Base-by-base conservation (phyloP, 1,140 invertebrate genomes). In the Grapholita molesta region DNA sequence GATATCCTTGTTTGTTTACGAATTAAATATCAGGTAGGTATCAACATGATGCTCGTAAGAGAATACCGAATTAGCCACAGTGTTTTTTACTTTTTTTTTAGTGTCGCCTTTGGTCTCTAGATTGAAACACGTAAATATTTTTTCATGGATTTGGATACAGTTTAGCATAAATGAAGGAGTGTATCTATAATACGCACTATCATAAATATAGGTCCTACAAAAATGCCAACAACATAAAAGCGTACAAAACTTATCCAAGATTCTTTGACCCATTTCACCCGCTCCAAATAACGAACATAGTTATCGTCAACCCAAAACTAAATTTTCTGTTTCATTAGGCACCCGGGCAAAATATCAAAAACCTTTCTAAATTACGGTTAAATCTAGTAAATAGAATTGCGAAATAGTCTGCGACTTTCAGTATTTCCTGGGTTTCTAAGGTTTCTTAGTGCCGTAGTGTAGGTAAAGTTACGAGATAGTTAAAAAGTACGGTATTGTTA, bases 401-500 rank as follows among this genome's bases (percentile, higher is more conserved):
- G 72, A 77, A 70, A 66, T 23, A 76, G 57, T 12, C 18, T 21
- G 42, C 15, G 35, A 18, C 15, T 48, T 21, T n/a, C n/a, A n/a
- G n/a, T n/a, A 48, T 48, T 21, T 15, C n/a, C 42, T 9, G 42
- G 18, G n/a, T 48, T 48, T 8, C 15, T 8, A 1, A 48, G 42
- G 15, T 18, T 48, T 8, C 18, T 18, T 48, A 48, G 42, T 21
- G 42, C 18, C 18, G n/a, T 15, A 5, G 12, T 38, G 35, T 38
- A 12, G 35, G 35, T 38, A n/a, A 12, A 38, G 35, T n/a, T 0
- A 55, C 53, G 28, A 61, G 28, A 67, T 70, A 75, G 53, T 68
- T 70, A 68, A 71, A 28, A 68, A 72, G 71, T 67, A 57, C 66
- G 67, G 32, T 68, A 57, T 69, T 80, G 83, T 78, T 77, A 80